A percentile compares a stretch with the other conserved stretches of the same genome.
These are phyloP conservation scores for Camptogramma bilineatum DNA, from an alignment of 2,888 invertebrate species.

Conservation along the genomic window DNA sequence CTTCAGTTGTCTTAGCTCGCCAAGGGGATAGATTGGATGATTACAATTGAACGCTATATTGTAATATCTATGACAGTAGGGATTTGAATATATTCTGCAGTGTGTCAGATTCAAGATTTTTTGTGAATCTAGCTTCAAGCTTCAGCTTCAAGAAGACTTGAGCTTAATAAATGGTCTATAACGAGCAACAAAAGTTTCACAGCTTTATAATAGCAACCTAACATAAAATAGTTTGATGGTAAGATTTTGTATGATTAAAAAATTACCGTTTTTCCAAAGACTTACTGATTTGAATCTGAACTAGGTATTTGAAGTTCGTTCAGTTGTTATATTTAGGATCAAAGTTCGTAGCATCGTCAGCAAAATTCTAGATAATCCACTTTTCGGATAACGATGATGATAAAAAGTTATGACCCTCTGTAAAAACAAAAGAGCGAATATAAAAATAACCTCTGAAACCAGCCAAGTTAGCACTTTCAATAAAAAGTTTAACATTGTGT, in stretches of 20 bases:
- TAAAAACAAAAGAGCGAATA: conserved; percentile 9
- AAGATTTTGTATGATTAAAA: no score
- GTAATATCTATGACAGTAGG: neutral
- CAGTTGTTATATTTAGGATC: no score
- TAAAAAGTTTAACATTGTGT: conserved; percentile 18
- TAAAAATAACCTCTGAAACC: neutral
- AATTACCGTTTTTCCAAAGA: no score
- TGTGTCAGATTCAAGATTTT: neutral
- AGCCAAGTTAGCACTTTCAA: conserved; percentile 8
- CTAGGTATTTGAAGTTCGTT: no score
- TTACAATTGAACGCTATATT: conserved; percentile 12
- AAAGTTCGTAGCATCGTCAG: no score
- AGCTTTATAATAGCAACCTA: no score
- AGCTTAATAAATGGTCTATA: no score
- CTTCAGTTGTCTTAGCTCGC: conserved; percentile 14
- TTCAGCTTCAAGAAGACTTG: no score
- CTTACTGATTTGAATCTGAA: no score
- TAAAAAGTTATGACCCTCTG: conserved; percentile 8
- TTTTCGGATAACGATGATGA: conserved; percentile 12
- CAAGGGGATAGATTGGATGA: conserved; percentile 23
- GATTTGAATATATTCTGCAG: neutral
- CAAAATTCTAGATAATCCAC: neutral
- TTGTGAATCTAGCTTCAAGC: no score
- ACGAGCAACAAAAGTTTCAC: no score
- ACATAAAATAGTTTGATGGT: no score